Base-by-base conservation (phyloP, 2,888 invertebrate species). In the Arctia plantaginis region DNA sequence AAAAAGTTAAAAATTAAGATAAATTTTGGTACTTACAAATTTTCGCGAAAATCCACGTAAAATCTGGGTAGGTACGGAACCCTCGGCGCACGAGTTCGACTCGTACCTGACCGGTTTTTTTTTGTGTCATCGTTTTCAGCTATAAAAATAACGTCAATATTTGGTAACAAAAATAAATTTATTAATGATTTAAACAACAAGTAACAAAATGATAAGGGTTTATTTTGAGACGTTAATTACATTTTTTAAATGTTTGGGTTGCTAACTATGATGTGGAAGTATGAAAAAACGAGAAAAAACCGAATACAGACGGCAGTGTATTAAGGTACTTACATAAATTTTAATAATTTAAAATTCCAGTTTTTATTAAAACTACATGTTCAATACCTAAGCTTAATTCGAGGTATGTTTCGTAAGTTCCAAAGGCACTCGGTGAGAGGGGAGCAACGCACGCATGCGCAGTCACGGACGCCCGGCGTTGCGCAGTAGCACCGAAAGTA, bases 391-490 rank as follows among this genome's bases (percentile, higher is more conserved):
- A n/a, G n/a, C 1, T 59, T 35, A 69, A 55, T 41, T 64, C 33
- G 64, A 20, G 33, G 33, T 30, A 59, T 68, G 77, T 86, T 82
- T 82, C 85, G 83, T 79, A 82, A 76, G 71, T 77, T 78, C 75
- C 64, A 79, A 70, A 79, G 79, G 77, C 75, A 51, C 69, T 69
- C 39, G 72, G 88, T 87, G 88, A 89, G 89, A 87, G 88, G 87
- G 90, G 88, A 80, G 82, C 87, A 71, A 73, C 13, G 85, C 74
- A 84, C 76, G 82, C 87, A 82, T 83, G 83, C 84, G 78, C 74
- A 81, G 89, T 92, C 92, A 91, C 78, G 92, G 92, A 88, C 92
- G 89, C 83, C 92, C 85, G 85, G 90, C 76, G 85, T 91, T 91
- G 91, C 90, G 90, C 87, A 88, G 82, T 80, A 74, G 78, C 81